These are phyloP conservation scores for Pteropus rufus DNA, from an alignment of 2,797 vertebrate species.

Conservation along the genomic window DNA sequence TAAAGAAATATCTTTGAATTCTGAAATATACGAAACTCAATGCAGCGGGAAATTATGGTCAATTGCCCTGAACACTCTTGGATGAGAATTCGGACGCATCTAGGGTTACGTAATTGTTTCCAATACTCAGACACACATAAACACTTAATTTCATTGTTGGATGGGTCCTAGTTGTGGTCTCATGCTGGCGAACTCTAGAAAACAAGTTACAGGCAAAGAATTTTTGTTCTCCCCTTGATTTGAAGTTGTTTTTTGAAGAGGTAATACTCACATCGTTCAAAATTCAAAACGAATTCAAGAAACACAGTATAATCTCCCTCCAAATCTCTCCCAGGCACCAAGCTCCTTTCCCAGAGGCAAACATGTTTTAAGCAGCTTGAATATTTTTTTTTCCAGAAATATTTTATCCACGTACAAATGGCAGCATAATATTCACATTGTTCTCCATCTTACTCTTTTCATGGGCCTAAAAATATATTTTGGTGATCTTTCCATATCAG, in stretches of 20 bases:
- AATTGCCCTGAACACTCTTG: conserved; percentile 14
- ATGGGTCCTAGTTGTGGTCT: background rate
- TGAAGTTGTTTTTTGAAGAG: background rate
- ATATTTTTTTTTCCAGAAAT: background rate
- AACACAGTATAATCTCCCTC: background rate
- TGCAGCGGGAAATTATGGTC: background rate
- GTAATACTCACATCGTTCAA: background rate
- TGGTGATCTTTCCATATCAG: background rate
- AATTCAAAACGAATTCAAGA: background rate
- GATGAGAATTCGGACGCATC: conserved; percentile 28
- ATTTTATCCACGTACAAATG: background rate
- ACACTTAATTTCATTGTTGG: conserved; percentile 9
- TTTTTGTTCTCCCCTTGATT: background rate
- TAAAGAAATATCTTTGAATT: conserved; percentile 7
- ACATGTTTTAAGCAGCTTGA: background rate
- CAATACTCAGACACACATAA: conserved; percentile 15
- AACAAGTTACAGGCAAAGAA: background rate
- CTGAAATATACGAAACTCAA: background rate
- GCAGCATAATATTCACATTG: background rate
- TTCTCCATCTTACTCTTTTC: background rate
- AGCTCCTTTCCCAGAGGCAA: background rate
- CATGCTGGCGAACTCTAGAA: background rate
- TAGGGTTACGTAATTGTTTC: conserved; percentile 52
- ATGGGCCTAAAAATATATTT: background rate
- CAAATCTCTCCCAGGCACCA: background rate